Evolutionary conservation across 2,113 vertebrate genomes (phyloP), one percentile per base, ranked within the genome.

Genomic region (Dunckerocampus dactyliophorus): DNA sequence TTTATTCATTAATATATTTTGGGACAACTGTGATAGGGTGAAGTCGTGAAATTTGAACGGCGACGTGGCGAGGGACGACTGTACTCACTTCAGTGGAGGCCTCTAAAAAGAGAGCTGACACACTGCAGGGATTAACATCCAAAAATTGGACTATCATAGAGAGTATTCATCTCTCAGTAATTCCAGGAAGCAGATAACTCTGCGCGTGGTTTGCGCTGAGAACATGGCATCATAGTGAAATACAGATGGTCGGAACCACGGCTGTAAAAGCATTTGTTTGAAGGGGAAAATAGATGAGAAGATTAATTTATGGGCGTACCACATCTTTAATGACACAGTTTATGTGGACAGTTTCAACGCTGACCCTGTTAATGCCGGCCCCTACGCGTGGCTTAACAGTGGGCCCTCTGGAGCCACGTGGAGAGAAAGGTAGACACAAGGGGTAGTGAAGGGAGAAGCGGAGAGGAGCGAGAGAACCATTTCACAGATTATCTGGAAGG

Each of bases 401-500:
- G 62, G 74, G 59, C 63, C 68, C 74, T 82, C 53, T 69, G 74
- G 67, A 82, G 65, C 51, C 70, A 80, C 31, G 42, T 54, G 53
- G 75, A 71, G 65, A 77, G 69, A 85, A 88, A 87, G 85, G 87
- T 84, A 85, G 85, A 80, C 81, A 83, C 87, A 83, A 85, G 85
- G 80, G 83, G 56, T 69, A 72, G 82, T 50, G 62, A 83, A 63
- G 51, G 68, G 78, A 82, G 80, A 88, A 85, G 82, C 79, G 85
- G 74, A 87, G 83, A 87, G 69, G 79, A 82, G 66, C 39, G 76
- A 82, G 80, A 85, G 83, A 84, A 88, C 87, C 88, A 89, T 89
- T 90, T 90, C 84, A 85, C 88, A 89, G 89, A 90, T 89, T 89
- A 90, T 90, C 88, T 88, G 67, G 73, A 74, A 81, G 89, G 89